Evolutionary conservation across 2,113 vertebrate species (phyloP).

Genomic region (Semicossyphus pulcher): DNA sequence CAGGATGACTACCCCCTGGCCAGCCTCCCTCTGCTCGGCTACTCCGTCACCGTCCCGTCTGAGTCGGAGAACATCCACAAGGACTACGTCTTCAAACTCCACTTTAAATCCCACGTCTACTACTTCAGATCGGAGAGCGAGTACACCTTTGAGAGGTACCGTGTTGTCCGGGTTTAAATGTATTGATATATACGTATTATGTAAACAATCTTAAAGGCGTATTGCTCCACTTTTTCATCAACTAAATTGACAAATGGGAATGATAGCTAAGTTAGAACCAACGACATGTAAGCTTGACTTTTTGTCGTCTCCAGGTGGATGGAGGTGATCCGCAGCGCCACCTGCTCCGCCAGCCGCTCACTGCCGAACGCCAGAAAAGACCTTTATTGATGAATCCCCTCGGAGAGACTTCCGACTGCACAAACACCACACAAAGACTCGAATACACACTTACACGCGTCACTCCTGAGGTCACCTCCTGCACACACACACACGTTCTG

Average conservation of each 20-base stretch:
- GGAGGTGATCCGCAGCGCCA: constrained; percentile 98
- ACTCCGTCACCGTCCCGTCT: constrained; percentile 92
- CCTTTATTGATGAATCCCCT: constrained; percentile 82
- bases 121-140: constrained; percentile 98
- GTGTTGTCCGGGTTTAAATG: no score
- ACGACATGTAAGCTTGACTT: no score
- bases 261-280: no score
- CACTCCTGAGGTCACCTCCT: constrained; percentile 7
- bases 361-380: constrained; percentile 83
- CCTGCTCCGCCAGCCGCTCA: constrained; percentile 89
- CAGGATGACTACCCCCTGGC: constrained; percentile 97
- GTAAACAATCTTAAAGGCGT: no score
- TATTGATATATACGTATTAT: no score
- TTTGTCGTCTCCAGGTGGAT: constrained; percentile 88
- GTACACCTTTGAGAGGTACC: constrained; percentile 95
- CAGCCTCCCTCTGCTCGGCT: constrained; percentile 96
- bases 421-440: constrained; percentile 17
- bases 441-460: neutral
- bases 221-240: no score
- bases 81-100: constrained; percentile 97
- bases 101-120: constrained; percentile 98
- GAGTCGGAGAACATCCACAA: constrained; percentile 98
- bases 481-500: neutral
- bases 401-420: constrained; percentile 13
- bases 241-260: no score